Base-by-base conservation (phyloP, 2,797 vertebrate species). In the Catamblyrhynchus diadema region DNA sequence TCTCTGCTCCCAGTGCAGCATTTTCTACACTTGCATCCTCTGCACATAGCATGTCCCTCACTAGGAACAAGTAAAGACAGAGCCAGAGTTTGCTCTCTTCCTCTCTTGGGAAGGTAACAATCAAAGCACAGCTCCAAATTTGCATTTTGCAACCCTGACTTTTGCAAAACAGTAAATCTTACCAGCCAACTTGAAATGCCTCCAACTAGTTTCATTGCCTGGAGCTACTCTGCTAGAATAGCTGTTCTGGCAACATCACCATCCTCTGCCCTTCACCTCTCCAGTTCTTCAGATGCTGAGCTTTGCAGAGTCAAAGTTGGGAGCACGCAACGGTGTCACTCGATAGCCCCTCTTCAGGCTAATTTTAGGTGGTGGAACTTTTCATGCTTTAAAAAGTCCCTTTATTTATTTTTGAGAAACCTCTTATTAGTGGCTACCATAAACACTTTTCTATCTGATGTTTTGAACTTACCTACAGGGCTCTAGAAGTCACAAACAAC, bases 261-360 rank as follows among this genome's bases (percentile, higher is more conserved):
- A 89, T 80, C 79, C 69, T 71, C 64, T 95, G 93, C 73, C 94
- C 94, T 96, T 97, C 94, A 94, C 41, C 73, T 93, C 70, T 22
- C 37, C 2, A 3, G 80, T 16, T 62, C 66, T 79, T 86, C 0
- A 90, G 77, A 81, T 79, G 73, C 60, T 0, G 0, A 74, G 91
- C 80, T 81, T 56, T 30, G 28, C 75, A 81, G 62, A 62, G 69
- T 35, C 30, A 12, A 69, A 78, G 77, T 3, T 69, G 37, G 62
- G 62, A 85, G 51, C 89, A 50, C 27, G 79, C 77, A 88, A 4
- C 2, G 9, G 47, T 37, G 95, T 94, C 42, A 95, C 90, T 60
- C 0, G 32, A 96, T 80, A 95, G 62, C 45, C 28, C 56, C n/a
- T 88, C 92, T 67, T 78, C 54, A 45, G 0, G 2, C 69, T 97